A percentile compares a stretch with the other conserved stretches of the same genome.
Conservation (phyloP, 2,113 vertebrate species). For the Halichoerus grypus region DNA sequence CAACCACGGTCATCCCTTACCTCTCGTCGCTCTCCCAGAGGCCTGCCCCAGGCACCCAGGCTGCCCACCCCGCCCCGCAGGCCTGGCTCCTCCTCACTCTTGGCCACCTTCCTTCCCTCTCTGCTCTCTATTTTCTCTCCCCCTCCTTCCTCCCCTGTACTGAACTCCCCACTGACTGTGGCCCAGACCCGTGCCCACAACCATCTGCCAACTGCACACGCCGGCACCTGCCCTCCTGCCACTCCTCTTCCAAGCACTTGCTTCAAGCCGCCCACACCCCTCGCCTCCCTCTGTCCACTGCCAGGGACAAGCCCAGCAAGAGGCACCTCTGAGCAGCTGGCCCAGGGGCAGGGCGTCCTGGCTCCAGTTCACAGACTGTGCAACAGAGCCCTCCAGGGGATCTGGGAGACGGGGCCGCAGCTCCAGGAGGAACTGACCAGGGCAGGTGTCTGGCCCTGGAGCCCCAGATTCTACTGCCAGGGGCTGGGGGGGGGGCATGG, state of each 20-base stretch:
- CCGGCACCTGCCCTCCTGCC: slow-evolving; percentile 33
- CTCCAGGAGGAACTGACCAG: neutral
- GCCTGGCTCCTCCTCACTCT: neutral
- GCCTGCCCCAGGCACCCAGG: neutral
- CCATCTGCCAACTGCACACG: slow-evolving; percentile 74
- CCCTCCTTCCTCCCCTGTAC: slow-evolving; percentile 28
- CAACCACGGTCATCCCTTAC: neutral
- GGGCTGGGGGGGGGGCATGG: too few species aligned
- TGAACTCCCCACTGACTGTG: slow-evolving; percentile 58
- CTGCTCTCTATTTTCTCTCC: neutral
- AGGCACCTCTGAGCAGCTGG: neutral
- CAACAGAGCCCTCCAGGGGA: neutral
- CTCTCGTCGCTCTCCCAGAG: neutral
- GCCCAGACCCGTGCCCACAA: slow-evolving; percentile 72
- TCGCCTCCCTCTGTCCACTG: neutral
- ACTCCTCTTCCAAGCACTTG: slow-evolving; percentile 66
- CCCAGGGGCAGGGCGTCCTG: neutral
- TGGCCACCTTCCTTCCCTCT: neutral
- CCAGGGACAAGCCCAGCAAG: neutral
- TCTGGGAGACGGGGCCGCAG: neutral
- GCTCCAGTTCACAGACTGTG: neutral
- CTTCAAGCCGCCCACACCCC: neutral
- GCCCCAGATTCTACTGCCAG: neutral
- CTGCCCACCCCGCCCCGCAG: neutral
- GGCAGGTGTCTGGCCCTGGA: neutral